Evolutionary conservation across 2,888 invertebrate genomes (phyloP).

Genomic region (Idaea dimidiata): DNA sequence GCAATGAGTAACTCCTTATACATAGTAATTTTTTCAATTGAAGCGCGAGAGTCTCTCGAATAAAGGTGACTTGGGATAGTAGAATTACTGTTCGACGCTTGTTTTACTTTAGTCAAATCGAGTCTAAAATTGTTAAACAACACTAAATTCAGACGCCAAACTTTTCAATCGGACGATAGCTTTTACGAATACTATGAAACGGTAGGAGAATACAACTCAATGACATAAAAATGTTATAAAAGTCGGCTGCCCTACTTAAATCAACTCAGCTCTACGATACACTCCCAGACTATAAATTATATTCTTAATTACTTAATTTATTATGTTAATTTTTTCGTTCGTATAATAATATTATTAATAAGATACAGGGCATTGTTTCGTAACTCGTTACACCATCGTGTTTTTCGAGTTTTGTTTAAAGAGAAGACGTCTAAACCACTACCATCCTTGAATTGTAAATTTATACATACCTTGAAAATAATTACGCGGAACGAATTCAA

Average conservation of each 20-base stretch:
- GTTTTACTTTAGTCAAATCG: too few relatives aligned
- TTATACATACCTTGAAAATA: constrained; percentile 42
- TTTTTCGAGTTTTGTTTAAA: constrained; percentile 32
- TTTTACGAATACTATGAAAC: too few relatives aligned
- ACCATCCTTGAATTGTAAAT: constrained; percentile 46
- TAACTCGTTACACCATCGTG: constrained; percentile 27
- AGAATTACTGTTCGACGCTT: too few relatives aligned
- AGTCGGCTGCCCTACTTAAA: not conserved
- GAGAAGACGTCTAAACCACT: constrained; percentile 28
- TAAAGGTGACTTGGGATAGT: too few relatives aligned
- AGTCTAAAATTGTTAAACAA: constrained; percentile 11
- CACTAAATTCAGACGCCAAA: not conserved
- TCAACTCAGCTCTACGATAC: not conserved
- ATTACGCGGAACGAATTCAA: constrained; percentile 55
- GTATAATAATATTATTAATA: constrained; percentile 21
- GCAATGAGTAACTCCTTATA: constrained; percentile 12
- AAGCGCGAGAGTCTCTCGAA: too few relatives aligned
- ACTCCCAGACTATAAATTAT: constrained; percentile 15
- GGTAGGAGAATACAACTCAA: too few relatives aligned
- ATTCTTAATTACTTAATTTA: constrained; percentile 26
- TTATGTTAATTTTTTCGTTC: constrained; percentile 14
- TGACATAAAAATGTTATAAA: not conserved
- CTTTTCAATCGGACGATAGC: not conserved
- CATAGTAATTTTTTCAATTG: too few relatives aligned
- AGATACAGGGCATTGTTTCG: constrained; percentile 29